Conservation (phyloP, 2,797 vertebrate genomes). For the Pipistrellus kuhlii region DNA sequence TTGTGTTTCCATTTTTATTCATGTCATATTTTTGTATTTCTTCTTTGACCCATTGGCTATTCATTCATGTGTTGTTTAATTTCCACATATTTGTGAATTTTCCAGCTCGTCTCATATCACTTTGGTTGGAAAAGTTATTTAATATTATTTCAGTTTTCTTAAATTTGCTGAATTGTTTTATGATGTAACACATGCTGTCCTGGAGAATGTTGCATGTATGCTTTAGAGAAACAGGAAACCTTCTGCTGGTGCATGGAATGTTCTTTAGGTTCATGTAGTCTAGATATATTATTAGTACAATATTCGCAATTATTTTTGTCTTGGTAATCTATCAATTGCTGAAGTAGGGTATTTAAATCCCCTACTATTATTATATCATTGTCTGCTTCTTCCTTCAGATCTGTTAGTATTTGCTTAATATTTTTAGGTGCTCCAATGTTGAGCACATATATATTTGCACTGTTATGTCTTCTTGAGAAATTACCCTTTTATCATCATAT, state of each 20-base stretch:
- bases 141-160: not conserved
- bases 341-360: not conserved
- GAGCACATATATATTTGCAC: not conserved
- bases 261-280: not conserved
- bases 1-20: not conserved
- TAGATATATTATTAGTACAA: not conserved
- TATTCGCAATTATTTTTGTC: not conserved
- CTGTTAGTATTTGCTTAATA: not conserved
- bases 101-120: too few relatives aligned
- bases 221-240: not conserved
- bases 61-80: not conserved
- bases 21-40: not conserved
- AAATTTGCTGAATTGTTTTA: not conserved
- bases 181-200: not conserved
- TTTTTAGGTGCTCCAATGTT: not conserved
- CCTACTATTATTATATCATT: not conserved
- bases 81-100: not conserved
- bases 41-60: not conserved
- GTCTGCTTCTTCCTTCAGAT: not conserved
- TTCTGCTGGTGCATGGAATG: not conserved
- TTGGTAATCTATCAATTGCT: not conserved
- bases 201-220: not conserved
- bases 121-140: too few relatives aligned
- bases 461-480: not conserved
- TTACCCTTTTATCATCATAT: not conserved